Evolutionary conservation across 2,113 vertebrate species (phyloP).

Genomic region (Leuciscus idus): DNA sequence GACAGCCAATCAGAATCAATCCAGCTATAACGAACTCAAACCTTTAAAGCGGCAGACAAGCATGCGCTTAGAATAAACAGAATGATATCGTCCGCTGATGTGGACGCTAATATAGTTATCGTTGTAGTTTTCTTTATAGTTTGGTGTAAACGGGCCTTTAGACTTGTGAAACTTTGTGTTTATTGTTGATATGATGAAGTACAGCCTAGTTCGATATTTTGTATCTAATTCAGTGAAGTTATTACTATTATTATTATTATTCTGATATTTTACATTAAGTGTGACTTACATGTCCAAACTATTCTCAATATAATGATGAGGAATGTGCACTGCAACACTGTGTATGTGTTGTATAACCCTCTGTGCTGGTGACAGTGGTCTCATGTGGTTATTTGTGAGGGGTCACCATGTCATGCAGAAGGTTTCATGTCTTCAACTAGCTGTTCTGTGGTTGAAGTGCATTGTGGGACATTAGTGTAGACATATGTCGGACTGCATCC

Average conservation of each 20-base stretch:
- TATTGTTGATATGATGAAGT: not conserved
- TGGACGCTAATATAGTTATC: no score
- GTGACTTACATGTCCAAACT: not conserved
- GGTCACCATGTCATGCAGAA: constrained; percentile 14
- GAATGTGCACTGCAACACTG: not conserved
- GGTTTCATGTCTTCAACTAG: constrained; percentile 38
- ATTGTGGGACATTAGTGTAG: constrained; percentile 36
- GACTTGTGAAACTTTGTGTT: not conserved
- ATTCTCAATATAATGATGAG: not conserved
- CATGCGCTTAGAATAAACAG: no score
- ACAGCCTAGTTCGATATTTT: not conserved
- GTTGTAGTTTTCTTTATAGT: no score
- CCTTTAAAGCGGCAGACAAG: no score
- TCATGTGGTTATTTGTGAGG: constrained; percentile 2
- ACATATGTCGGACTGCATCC: constrained; percentile 43
- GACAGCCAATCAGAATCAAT: no score
- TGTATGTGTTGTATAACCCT: not conserved
- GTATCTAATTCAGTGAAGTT: not conserved
- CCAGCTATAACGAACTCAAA: no score
- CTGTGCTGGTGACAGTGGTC: constrained; percentile 11
- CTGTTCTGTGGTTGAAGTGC: constrained; percentile 37
- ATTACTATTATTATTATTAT: no score
- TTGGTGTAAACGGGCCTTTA: no score
- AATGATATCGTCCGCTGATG: no score
- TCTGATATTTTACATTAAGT: not conserved